Evolutionary conservation across 1,140 invertebrate species (phyloP), one percentile per base, ranked within the genome.

Genomic region (Forficula auricularia): DNA sequence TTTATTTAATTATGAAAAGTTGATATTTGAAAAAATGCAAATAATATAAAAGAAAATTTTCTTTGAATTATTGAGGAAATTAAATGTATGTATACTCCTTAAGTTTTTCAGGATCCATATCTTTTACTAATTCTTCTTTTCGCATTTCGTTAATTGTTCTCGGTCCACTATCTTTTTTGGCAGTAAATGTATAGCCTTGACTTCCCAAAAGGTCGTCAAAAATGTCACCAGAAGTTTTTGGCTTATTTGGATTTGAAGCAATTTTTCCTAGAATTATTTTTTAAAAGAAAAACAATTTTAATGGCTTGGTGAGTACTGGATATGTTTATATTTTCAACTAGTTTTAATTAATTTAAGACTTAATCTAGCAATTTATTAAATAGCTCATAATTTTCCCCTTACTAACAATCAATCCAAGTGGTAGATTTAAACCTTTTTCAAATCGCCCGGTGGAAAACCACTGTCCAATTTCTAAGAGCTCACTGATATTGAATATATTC

Each of bases 141-240:
- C 85, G 70, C 85, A 95, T 89, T 50, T 83, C 82, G 56, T 88
- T 91, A 46, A 95, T 89, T 1, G 88, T 91, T 49, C 79, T 78
- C 0, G 87, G 86, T 12, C 79, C 80, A 34, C 72, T 60, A 41
- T 82, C 75, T 43, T 79, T 79, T 51, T 81, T 82, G 2, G 69
- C 64, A 6, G 77, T 75, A 60, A 87, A 85, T 40, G 77, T 77
- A 52, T 90, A 92, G 0, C 82, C 82, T 55, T 90, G 85, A 49
- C 78, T 81, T 1, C 87, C 88, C 1, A 96, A 64, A 9, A 95
- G 62, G 61, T 95, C 89, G 12, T 81, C 85, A 62, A 96, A 95
- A 10, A 87, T 78, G 57, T 92, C 82, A 2, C 67, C 71, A 19
- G 59, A 51, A 56, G 63, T 73, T 36, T 56, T 62, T 53, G 51